Evolutionary conservation across 2,797 vertebrate species (phyloP).

Genomic region (Uromys caudimaculatus): DNA sequence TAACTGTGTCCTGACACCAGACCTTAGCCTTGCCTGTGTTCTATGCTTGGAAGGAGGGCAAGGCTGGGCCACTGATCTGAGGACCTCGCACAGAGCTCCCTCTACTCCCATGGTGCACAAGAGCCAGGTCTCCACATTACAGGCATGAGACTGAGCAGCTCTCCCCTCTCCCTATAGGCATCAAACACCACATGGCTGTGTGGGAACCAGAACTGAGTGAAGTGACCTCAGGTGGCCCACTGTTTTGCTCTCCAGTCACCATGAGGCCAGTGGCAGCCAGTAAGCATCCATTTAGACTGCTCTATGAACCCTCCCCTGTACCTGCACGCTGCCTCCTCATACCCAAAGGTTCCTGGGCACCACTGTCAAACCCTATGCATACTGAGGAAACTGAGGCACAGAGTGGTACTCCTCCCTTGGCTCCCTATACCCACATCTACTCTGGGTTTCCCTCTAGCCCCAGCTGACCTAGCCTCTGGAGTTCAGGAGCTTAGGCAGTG

Average conservation of each 20-base stretch:
- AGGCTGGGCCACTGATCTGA: neutral
- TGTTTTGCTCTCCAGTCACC: neutral
- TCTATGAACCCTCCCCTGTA: fast-evolving
- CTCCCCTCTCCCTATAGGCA: neutral
- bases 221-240: neutral
- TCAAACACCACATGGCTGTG: neutral
- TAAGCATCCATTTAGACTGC: neutral
- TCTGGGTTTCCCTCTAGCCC: neutral
- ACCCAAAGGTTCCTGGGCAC: neutral
- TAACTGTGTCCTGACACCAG: slow-evolving; percentile 79
- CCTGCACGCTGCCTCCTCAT: neutral
- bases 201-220: neutral
- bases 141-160: too few species aligned
- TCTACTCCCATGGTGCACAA: neutral
- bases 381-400: neutral
- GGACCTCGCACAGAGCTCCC: neutral
- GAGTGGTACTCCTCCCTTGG: neutral
- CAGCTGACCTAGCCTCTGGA: neutral
- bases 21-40: slow-evolving; percentile 78
- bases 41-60: slow-evolving; percentile 56
- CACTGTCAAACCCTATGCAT: neutral
- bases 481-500: neutral
- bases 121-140: neutral
- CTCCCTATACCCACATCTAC: neutral
- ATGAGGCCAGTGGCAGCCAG: too few species aligned